Conservation (phyloP, 2,797 vertebrate genomes). For the Chloroceryle inda region DNA sequence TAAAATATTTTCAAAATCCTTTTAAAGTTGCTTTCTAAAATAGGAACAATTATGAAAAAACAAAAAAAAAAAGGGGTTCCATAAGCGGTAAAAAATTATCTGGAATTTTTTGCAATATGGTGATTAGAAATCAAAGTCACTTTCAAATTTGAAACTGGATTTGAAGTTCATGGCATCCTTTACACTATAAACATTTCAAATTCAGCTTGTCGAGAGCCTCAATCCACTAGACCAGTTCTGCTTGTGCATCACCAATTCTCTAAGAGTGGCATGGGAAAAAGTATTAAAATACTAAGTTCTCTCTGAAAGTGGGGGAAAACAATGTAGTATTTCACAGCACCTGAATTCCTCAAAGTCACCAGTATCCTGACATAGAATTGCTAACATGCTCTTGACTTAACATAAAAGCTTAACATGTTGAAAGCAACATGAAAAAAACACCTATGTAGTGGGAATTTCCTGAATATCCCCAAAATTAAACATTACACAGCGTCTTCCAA, state of each 20-base stretch:
- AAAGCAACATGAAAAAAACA: neutral
- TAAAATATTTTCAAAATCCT: neutral
- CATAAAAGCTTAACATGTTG: neutral
- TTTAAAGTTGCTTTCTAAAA: neutral
- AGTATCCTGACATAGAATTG: neutral
- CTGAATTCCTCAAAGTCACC: neutral
- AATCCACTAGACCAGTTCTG: neutral
- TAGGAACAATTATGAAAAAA: neutral
- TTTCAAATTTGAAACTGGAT: neutral
- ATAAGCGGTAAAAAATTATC: neutral
- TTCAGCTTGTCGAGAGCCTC: neutral
- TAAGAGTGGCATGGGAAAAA: neutral
- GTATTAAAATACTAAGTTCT: neutral
- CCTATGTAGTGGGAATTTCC: neutral
- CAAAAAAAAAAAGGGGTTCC: neutral
- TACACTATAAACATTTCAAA: neutral
- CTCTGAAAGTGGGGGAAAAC: neutral
- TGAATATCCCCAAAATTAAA: neutral
- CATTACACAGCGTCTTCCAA: neutral
- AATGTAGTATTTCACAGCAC: neutral
- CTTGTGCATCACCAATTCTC: neutral
- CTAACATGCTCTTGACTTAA: neutral
- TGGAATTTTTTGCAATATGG: neutral
- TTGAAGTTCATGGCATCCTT: neutral
- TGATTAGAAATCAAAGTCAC: neutral